Conservation (phyloP, 1,140 invertebrate genomes). For the Drosophila tsacasi region DNA sequence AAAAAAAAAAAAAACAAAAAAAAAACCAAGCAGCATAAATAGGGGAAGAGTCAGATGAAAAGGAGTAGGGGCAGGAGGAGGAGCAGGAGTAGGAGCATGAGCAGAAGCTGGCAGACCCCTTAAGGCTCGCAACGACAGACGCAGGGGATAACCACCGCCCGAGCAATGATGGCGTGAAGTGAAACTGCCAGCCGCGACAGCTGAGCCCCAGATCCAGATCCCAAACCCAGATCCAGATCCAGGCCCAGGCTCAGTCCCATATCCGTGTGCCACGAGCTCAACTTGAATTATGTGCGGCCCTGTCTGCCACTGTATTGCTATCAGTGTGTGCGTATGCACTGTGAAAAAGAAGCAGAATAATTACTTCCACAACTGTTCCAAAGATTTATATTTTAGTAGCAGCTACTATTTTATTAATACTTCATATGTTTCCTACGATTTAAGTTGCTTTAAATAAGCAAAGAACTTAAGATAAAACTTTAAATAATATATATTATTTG, state of each 20-base stretch:
- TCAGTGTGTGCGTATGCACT: slow-evolving; percentile 37
- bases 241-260: slow-evolving; percentile 40
- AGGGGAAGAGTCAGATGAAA: slow-evolving; percentile 9
- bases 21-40: slow-evolving; percentile 27
- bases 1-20: neutral
- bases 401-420: neutral
- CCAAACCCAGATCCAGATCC: slow-evolving; percentile 46
- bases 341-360: neutral
- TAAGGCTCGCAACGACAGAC: slow-evolving; percentile 38
- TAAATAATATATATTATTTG: too few relatives aligned
- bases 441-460: neutral
- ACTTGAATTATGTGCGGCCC: slow-evolving; percentile 80
- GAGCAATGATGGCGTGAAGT: slow-evolving; percentile 68
- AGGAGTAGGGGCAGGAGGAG: neutral
- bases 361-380: neutral
- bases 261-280: slow-evolving; percentile 75
- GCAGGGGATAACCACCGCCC: slow-evolving; percentile 37
- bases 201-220: slow-evolving; percentile 65
- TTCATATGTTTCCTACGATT: neutral
- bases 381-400: neutral
- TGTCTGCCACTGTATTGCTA: slow-evolving; percentile 39
- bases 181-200: slow-evolving; percentile 78
- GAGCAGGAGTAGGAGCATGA: neutral
- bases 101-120: slow-evolving; percentile 33
- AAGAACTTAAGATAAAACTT: neutral